Percentiles rank a stretch among this genome's conserved stretches.
These are phyloP conservation scores for Scaptodrosophila latifasciaeformis DNA, from an alignment of 2,888 invertebrate species.

Conservation along the genomic window DNA sequence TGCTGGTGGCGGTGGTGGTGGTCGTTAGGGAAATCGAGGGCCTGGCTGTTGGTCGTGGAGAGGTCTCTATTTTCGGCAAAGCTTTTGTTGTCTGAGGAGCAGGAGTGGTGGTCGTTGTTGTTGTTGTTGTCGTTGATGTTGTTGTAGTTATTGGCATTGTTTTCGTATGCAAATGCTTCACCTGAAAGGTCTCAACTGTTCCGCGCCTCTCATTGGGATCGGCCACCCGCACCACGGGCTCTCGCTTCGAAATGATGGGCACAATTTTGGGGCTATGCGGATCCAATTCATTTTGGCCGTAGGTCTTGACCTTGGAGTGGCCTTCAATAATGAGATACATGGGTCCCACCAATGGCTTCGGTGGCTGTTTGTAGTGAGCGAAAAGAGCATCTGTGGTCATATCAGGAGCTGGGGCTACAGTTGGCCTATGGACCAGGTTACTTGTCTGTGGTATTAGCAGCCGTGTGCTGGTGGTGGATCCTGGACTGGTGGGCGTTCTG, in stretches of 20 bases:
- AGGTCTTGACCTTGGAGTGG: constrained; percentile 90
- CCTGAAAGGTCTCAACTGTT: constrained; percentile 70
- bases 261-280: constrained; percentile 74
- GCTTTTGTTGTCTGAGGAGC: constrained; percentile 11
- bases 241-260: constrained; percentile 71
- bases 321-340: constrained; percentile 89
- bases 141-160: constrained; percentile 42
- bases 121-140: too few species aligned
- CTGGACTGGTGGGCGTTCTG: constrained; percentile 14
- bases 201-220: constrained; percentile 71
- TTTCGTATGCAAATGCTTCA: constrained; percentile 73
- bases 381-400: constrained; percentile 79
- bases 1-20: constrained; percentile 1
- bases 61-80: constrained; percentile 30
- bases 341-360: constrained; percentile 79
- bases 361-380: constrained; percentile 79
- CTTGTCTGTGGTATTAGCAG: constrained; percentile 65
- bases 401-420: constrained; percentile 71
- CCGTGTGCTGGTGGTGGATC: constrained; percentile 35
- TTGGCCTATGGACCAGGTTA: constrained; percentile 65
- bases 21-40: too few species aligned
- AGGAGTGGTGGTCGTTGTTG: constrained; percentile 17
- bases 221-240: constrained; percentile 69
- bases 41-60: neutral
- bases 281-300: constrained; percentile 78